phyloP scores from a whole-genome alignment of 53 echinoderm and acorn worm species.

The Holothuria leucospilota region DNA sequence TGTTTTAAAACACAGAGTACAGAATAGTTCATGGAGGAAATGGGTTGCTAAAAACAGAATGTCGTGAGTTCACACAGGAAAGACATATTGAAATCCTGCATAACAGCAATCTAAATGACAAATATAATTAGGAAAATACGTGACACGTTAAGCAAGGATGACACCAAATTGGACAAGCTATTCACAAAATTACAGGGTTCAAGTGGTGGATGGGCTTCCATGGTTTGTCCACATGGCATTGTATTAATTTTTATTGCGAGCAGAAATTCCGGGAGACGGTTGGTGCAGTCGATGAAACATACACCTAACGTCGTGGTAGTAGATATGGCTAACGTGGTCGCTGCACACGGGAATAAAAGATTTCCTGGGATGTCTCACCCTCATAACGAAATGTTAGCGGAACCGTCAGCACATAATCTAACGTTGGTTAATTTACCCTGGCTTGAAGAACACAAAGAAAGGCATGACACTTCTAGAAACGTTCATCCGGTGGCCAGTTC shows the following conservation, averaged over 20 bases:
- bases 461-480: no score
- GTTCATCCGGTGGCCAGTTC: no score
- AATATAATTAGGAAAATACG: neutral
- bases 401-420: neutral
- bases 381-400: conserved; percentile 12
- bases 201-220: conserved; percentile 19
- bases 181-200: neutral
- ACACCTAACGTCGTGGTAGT: no score
- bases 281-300: neutral
- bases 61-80: conserved; percentile 4
- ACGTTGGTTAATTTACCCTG: neutral
- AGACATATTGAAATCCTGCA: conserved; percentile 15
- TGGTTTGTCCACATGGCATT: conserved; percentile 5
- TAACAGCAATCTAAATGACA: conserved; percentile 9
- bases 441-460: neutral
- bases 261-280: neutral
- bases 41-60: neutral
- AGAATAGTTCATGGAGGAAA: conserved; percentile 12
- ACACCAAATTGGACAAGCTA: no score
- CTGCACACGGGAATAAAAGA: conserved; percentile 5
- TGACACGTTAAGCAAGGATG: no score
- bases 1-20: conserved; percentile 37
- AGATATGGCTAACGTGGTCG: no score
- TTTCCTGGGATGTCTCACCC: neutral
- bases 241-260: neutral